Conservation (phyloP, 2,888 invertebrate species). For the Lithophane socia region DNA sequence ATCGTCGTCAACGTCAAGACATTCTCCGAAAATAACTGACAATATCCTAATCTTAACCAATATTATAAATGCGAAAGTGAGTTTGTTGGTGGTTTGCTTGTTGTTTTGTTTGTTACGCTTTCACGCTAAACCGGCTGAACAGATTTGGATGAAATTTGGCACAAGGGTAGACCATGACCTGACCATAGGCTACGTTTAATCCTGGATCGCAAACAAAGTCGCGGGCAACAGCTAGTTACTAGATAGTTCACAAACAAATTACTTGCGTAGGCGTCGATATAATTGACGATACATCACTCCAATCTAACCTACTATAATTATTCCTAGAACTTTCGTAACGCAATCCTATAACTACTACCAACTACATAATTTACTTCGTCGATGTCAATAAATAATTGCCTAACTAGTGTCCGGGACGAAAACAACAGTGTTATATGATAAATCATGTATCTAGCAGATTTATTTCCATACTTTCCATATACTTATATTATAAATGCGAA, state of each 20-base stretch:
- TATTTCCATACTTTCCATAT: background rate
- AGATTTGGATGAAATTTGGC: no score
- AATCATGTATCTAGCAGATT: conserved; percentile 43
- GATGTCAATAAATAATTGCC: conserved; percentile 44
- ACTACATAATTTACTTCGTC: conserved; percentile 47
- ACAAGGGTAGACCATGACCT: no score
- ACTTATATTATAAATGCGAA: background rate
- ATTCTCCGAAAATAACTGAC: conserved; percentile 4
- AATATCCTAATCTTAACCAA: background rate
- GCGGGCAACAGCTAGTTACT: background rate
- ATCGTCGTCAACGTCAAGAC: background rate
- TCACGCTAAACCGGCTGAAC: no score
- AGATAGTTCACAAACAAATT: conserved; percentile 18
- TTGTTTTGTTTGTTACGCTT: no score
- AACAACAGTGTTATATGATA: conserved; percentile 51
- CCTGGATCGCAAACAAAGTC: no score
- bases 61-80: no score
- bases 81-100: no score
- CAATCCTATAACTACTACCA: conserved; percentile 26
- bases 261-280: conserved; percentile 10
- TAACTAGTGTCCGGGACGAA: conserved; percentile 27
- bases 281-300: conserved; percentile 41
- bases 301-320: conserved; percentile 48
- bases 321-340: conserved; percentile 48
- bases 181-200: no score